Conservation (phyloP, 2,797 vertebrate species). For the Sardinella longiceps region DNA sequence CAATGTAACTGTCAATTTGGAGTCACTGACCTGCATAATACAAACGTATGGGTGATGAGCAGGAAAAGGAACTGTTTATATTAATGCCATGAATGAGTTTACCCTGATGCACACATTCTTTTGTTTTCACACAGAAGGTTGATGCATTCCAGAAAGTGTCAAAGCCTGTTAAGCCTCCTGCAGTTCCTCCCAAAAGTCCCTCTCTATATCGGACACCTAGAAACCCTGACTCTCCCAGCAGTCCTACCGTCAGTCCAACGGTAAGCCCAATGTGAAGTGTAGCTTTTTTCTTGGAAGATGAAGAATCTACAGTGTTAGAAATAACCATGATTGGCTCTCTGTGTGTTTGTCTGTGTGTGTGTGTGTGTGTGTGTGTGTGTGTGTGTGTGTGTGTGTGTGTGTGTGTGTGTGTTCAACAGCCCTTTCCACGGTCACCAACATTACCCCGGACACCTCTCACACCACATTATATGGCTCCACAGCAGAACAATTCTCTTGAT, state of each 20-base stretch:
- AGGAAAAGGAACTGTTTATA: too few relatives aligned
- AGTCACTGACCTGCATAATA: too few relatives aligned
- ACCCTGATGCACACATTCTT: not conserved
- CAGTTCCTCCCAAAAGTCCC: not conserved
- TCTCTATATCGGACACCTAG: not conserved
- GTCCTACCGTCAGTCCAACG: not conserved
- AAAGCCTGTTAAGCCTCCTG: not conserved
- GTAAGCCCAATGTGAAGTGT: not conserved
- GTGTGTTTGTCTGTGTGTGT: not conserved
- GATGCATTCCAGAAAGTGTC: not conserved
- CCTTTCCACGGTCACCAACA: not conserved
- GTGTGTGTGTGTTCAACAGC: not conserved
- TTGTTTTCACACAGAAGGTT: not conserved
- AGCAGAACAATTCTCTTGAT: not conserved
- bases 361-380: not conserved
- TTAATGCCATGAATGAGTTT: too few relatives aligned
- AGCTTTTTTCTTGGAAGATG: not conserved
- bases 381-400: too few relatives aligned
- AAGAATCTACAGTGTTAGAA: not conserved
- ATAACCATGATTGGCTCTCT: not conserved
- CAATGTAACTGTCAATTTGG: too few relatives aligned
- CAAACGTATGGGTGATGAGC: too few relatives aligned
- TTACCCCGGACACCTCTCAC: not conserved
- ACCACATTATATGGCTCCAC: not conserved
- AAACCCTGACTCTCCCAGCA: not conserved